Evolutionary conservation across 2,888 invertebrate species (phyloP), one percentile per base, ranked within the genome.

Genomic region (Rhogogaster chlorosoma): DNA sequence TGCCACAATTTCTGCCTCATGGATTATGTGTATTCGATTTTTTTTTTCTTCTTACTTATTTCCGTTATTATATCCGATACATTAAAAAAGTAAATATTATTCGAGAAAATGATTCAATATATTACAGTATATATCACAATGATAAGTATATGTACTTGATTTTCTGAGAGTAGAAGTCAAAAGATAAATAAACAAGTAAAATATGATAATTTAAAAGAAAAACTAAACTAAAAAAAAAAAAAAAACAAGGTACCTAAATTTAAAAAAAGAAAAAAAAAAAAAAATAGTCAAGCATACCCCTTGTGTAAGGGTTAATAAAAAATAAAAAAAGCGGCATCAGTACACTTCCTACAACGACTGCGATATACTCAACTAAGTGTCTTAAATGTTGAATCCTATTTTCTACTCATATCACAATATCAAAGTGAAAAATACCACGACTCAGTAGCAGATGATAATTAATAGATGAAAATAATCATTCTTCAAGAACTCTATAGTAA

Each of bases 361-460:
- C 89, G 88, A 88, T 89, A 87, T 89, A 89, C 88, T 89, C 88
- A 89, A 91, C 89, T 88, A 90, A 91, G 90, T 91, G 90, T 91
- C 91, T 91, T 91, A 91, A 90, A 87, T 88, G 87, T 91, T 89
- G 89, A 88, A 90, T 91, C 87, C 88, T 90, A 89, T 87, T 90
- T 88, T 88, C 86, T 84, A 84, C 86, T 84, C 77, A 86, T 73
- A 64, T 86, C 84, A 75, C 84, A 32, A 45, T 45, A 83, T 67
- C 57, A 53, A 53, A 7, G 18, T 5, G 32, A 67, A 18, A 67
- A 78, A 75, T 12, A 70, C 15, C 38, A 71, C 32, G 36, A 71
- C 70, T 71, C 70, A 71, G 7, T 45, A 75, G 15, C 45, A 26
- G 4, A 45, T 75, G 45, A 75, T 36, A n/a, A 36, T 29, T 71